A percentile compares a stretch with the other conserved stretches of the same genome.
Evolutionary conservation across 2,888 invertebrate genomes (phyloP).

Genomic region (Drosophila flavopinicola): DNA sequence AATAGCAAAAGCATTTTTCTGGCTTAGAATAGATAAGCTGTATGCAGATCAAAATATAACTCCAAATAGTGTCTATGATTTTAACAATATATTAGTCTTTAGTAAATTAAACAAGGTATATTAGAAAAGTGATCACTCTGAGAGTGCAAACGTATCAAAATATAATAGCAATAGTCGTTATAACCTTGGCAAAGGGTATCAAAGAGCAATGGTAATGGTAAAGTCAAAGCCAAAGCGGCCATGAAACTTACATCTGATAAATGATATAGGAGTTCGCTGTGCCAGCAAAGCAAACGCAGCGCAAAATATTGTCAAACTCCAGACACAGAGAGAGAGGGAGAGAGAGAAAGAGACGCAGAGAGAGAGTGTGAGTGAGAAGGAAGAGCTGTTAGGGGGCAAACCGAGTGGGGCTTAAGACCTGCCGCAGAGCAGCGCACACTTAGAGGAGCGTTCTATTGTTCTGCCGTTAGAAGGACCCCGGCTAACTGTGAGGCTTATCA

Average conservation of each 20-base stretch:
- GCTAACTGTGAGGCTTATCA: conserved; percentile 58
- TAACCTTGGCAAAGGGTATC: conserved; percentile 4
- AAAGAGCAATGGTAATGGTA: conserved; percentile 57
- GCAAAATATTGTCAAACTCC: conserved; percentile 67
- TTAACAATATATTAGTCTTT: too few relatives aligned
- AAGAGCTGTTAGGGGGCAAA: conserved; percentile 9
- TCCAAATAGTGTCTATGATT: too few relatives aligned
- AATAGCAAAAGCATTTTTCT: too few relatives aligned
- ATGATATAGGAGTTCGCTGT: conserved; percentile 70
- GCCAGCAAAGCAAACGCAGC: conserved; percentile 49
- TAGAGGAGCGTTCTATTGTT: conserved; percentile 69
- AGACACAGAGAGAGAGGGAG: not conserved
- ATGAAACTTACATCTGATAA: conserved; percentile 79
- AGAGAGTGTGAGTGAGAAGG: not conserved
- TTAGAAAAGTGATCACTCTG: too few relatives aligned
- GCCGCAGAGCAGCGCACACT: conserved; percentile 16
- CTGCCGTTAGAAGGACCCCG: conserved; percentile 55
- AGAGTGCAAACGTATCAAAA: too few relatives aligned
- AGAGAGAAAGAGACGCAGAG: not conserved
- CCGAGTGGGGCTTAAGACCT: conserved; percentile 21
- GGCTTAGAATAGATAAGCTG: too few relatives aligned
- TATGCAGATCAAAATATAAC: too few relatives aligned
- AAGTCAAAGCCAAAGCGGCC: conserved; percentile 54
- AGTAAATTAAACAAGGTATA: too few relatives aligned
- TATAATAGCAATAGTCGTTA: not conserved